A percentile compares a stretch with the other conserved stretches of the same genome.
Conservation (phyloP, 2,113 vertebrate genomes). For the Saguinus imperator region DNA sequence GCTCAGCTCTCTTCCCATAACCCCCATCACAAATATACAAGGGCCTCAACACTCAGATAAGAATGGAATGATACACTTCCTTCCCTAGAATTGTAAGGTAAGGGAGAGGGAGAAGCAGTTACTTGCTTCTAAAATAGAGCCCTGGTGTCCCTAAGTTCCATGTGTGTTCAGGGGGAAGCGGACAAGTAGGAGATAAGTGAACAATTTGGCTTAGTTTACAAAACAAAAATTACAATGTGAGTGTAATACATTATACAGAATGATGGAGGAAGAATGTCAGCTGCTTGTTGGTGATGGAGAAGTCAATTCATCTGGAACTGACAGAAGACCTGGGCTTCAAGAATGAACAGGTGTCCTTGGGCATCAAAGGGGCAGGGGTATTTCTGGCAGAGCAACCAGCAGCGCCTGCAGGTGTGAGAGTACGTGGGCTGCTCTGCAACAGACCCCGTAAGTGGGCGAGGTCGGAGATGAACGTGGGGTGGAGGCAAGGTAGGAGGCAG, state of each 20-base stretch:
- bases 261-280: background rate
- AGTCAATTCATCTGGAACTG: no score
- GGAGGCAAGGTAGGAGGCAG: rapidly evolving
- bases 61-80: background rate
- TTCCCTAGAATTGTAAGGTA: background rate
- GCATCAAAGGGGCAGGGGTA: background rate
- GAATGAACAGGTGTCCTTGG: background rate
- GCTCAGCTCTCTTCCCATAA: background rate
- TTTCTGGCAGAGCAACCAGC: background rate
- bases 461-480: background rate
- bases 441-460: background rate
- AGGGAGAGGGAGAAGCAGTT: background rate
- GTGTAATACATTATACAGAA: no score
- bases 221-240: background rate
- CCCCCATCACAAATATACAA: background rate
- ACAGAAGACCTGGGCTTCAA: background rate
- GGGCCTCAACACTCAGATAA: no score
- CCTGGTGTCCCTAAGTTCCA: background rate
- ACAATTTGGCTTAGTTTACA: background rate
- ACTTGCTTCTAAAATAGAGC: background rate
- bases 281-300: no score
- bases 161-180: no score
- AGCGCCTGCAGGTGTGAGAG: background rate
- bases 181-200: background rate
- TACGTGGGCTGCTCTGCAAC: rapidly evolving